Percentiles rank a stretch among this genome's conserved stretches.
Evolutionary conservation across 2,888 invertebrate genomes (phyloP).

Genomic region (Macrostomum cliftonense): DNA sequence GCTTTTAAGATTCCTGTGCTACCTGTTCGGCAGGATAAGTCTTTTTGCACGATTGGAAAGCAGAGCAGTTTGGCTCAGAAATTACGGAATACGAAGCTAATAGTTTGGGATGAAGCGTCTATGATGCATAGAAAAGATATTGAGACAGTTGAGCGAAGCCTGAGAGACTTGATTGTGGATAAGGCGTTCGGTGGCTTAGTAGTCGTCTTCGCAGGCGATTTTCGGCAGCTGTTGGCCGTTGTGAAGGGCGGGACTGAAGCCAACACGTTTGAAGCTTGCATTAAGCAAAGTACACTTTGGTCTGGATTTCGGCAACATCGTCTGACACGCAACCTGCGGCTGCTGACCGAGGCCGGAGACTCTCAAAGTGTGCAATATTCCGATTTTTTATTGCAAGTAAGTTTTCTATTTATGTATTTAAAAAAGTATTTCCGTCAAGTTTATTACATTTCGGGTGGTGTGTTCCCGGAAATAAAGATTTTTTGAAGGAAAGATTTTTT

Average conservation of each 20-base stretch:
- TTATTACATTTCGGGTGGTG: no score
- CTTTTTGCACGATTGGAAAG: no score
- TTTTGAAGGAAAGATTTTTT: no score
- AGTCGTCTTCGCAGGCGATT: slow-evolving; percentile 13
- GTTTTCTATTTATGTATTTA: no score
- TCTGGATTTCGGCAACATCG: no score
- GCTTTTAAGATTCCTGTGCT: slow-evolving; percentile 12
- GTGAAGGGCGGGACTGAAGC: slow-evolving; percentile 8
- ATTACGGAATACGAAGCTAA: slow-evolving; percentile 13
- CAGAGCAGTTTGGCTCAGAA: slow-evolving; percentile 6
- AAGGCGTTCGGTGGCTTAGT: slow-evolving; percentile 10
- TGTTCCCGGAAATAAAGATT: no score
- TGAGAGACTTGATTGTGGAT: slow-evolving; percentile 14
- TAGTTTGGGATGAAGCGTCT: slow-evolving; percentile 37
- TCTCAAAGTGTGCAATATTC: no score
- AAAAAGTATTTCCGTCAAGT: no score
- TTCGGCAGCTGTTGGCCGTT: slow-evolving; percentile 12
- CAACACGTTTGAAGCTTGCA: slow-evolving; percentile 12
- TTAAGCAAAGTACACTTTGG: slow-evolving; percentile 13
- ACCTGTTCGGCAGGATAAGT: no score
- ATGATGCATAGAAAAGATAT: slow-evolving; percentile 13
- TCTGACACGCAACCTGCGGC: no score
- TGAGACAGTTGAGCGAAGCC: slow-evolving; percentile 25
- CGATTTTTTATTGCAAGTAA: no score
- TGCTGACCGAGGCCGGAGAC: no score